Evolutionary conservation across 2,888 invertebrate genomes (phyloP), one percentile per base, ranked within the genome.

Genomic region (Acleris holmiana): DNA sequence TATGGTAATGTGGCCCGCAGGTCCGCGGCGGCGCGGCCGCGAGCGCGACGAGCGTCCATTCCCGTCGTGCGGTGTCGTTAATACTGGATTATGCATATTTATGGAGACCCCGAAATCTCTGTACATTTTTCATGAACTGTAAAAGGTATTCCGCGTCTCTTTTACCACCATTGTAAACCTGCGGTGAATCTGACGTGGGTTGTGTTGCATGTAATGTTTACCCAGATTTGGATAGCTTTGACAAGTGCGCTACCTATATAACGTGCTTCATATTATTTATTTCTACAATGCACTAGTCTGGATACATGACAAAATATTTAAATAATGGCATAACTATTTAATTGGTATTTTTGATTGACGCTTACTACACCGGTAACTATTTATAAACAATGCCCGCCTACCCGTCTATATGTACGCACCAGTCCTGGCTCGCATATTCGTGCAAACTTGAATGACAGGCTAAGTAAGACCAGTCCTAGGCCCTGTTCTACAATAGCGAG

Each of bases 401-500:
- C 70, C 59, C 57, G 15, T 47, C 57, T 13, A 13, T 13, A 13
- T 35, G 40, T 21, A 61, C 62, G 55, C 58, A 64, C 48, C 59
- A 64, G 67, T 51, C 64, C 55, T 56, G 25, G 44, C 59, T 51
- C 62, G 67, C 67, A 67, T 55, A 67, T 69, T 69, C 67, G 53
- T 49, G 60, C 54, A 48, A 51, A 67, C 56, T 70, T 64, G 61
- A 69, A 67, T 67, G 73, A 72, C 72, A 73, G 71, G 48, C 61
- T 48, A 21, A 4, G 53, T n/a, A 21, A 6, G 59, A 59, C 64
- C 64, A 48, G 64, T 64, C 63, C 46, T 40, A 51, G 47, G 51
- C 48, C 58, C 69, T 62, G 58, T 60, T 68, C 68, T 72, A 82
- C 79, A 81, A 80, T 80, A 69, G 69, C 70, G 69, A 72, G 66